Evolutionary conservation across 2,888 invertebrate genomes (phyloP), one percentile per base, ranked within the genome.

Genomic region (Netelia virgata): DNA sequence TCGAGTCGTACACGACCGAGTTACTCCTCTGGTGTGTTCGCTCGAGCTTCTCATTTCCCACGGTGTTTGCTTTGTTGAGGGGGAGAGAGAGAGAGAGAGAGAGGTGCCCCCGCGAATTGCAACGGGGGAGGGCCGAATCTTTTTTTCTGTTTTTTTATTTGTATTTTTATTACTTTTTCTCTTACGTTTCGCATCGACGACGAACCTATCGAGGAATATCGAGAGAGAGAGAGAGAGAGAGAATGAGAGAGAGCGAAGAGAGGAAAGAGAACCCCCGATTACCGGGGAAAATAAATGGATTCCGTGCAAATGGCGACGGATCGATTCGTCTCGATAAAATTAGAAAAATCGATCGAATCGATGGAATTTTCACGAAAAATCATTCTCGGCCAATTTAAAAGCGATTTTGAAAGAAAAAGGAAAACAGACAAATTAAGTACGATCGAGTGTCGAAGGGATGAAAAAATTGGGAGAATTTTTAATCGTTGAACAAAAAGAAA

Each of bases 41-140:
- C 64, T 89, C 85, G 88, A 88, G 88, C 91, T 89, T 90, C 88
- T 88, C 83, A 87, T 91, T 91, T 91, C 91, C 91, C 91, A 91
- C 91, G 91, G 88, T 91, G 88, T 90, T 90, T 88, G 90, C 91
- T 90, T 91, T 90, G 90, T 91, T 88, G 88, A 89, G 85, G 8
- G 36, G 6, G 36, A 36, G 36, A 36, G 36, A 18, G 20, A 57
- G 10, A 57, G 57, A 57, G 3, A 0, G 28, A 28, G 28, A 55
- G 23, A n/a, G n/a, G 43, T 20, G 43, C 18, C 14, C 86, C 85
- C 89, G 86, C 89, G 87, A 87, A 88, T 84, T 1, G 1, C 85
- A 72, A 76, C 84, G 83, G 83, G 68, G 66, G 66, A 75, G 77
- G 68, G 63, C 86, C 86, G 69, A 85, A 86, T 20, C 2, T 57